Conservation (phyloP, 2,113 vertebrate genomes). For the Xenopus laevis region DNA sequence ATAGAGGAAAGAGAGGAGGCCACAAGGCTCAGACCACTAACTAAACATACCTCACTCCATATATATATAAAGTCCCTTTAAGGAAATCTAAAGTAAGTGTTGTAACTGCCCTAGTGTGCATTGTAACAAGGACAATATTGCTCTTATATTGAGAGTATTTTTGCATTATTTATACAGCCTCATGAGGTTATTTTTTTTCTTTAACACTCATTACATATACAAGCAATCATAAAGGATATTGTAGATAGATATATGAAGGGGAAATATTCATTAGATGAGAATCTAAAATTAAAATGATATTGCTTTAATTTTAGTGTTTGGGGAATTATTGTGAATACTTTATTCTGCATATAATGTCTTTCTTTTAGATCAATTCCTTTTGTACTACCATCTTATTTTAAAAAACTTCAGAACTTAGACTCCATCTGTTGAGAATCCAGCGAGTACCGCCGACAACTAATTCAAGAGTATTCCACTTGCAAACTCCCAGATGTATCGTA, state of each 20-base stretch:
- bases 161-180: too few relatives aligned
- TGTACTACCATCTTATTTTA: slow-evolving; percentile 63
- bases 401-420: slow-evolving; percentile 68
- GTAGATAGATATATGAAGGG: slow-evolving; percentile 23
- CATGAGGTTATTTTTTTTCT: not conserved
- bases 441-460: slow-evolving; percentile 62
- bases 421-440: slow-evolving; percentile 65
- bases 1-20: too few relatives aligned
- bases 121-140: too few relatives aligned
- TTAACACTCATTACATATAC: slow-evolving; percentile 5
- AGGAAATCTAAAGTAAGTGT: too few relatives aligned
- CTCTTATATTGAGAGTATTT: too few relatives aligned
- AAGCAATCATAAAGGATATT: slow-evolving; percentile 28
- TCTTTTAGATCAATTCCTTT: slow-evolving; percentile 58
- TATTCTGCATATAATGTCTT: slow-evolving; percentile 64
- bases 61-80: too few relatives aligned
- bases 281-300: slow-evolving; percentile 30
- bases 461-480: slow-evolving; percentile 69
- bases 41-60: too few relatives aligned
- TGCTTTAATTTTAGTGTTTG: slow-evolving; percentile 46
- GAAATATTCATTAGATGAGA: slow-evolving; percentile 37
- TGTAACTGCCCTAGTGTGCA: too few relatives aligned
- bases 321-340: slow-evolving; percentile 65
- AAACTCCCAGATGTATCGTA: slow-evolving; percentile 61
- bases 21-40: too few relatives aligned